Evolutionary conservation across 2,888 invertebrate genomes (phyloP).

Genomic region (Morpho helenor): DNA sequence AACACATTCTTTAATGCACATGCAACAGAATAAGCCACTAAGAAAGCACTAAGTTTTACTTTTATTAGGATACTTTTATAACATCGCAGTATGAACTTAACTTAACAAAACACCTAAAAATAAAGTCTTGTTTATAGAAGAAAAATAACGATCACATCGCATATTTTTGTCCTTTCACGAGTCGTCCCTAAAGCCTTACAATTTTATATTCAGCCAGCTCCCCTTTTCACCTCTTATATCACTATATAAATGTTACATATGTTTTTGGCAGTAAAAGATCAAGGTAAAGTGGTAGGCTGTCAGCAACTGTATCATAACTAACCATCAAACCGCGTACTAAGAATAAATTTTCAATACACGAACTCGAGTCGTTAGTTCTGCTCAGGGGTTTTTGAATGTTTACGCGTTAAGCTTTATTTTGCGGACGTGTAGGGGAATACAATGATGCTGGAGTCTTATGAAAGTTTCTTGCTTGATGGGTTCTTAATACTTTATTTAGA

Average conservation of each 20-base stretch:
- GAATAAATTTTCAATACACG: slow-evolving; percentile 76
- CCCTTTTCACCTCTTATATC: slow-evolving; percentile 11
- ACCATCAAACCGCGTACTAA: slow-evolving; percentile 68
- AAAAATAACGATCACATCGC: slow-evolving; percentile 58
- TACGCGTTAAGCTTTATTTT: slow-evolving; percentile 46
- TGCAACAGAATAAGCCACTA: no score
- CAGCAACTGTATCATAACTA: slow-evolving; percentile 60
- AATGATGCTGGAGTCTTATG: slow-evolving; percentile 34
- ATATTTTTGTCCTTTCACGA: slow-evolving; percentile 55
- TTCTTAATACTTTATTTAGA: slow-evolving; percentile 65
- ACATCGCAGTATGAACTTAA: no score
- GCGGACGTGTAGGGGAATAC: slow-evolving; percentile 29
- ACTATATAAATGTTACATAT: slow-evolving; percentile 12
- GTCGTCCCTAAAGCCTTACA: slow-evolving; percentile 35
- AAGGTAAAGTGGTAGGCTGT: slow-evolving; percentile 39
- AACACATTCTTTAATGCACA: no score
- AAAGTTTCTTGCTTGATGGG: slow-evolving; percentile 54
- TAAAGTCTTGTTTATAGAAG: slow-evolving; percentile 67
- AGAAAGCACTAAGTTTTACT: no score
- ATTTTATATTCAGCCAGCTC: slow-evolving; percentile 14
- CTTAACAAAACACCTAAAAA: slow-evolving; percentile 38
- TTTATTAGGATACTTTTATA: no score
- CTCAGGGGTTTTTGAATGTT: slow-evolving; percentile 53
- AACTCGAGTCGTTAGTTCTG: slow-evolving; percentile 67
- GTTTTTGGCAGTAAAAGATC: slow-evolving; percentile 30